These are phyloP conservation scores for Macrotis lagotis DNA, from an alignment of 2,113 vertebrate genomes.

Conservation along the genomic window DNA sequence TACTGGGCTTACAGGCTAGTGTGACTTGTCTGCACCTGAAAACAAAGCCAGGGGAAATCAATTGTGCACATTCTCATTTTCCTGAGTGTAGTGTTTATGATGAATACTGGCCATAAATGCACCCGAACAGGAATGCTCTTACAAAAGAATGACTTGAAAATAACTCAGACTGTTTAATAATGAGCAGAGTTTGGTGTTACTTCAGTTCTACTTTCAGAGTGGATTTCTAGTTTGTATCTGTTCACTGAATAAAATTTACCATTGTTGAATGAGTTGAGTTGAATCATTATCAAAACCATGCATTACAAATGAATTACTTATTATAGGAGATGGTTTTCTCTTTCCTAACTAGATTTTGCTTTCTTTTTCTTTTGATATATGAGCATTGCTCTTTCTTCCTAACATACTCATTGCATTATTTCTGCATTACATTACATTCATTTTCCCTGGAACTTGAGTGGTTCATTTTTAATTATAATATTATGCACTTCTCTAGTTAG, in stretches of 20 bases:
- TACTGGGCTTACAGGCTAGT: background rate
- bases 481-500: constrained; percentile 8
- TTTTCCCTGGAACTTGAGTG: constrained; percentile 57
- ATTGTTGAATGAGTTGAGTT: background rate
- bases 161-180: background rate
- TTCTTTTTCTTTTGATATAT: constrained; percentile 39
- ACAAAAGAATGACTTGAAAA: constrained; percentile 20
- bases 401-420: constrained; percentile 49
- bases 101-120: background rate
- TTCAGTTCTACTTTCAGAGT: constrained; percentile 26
- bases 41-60: constrained; percentile 17
- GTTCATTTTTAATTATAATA: constrained; percentile 35
- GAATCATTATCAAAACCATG: constrained; percentile 30
- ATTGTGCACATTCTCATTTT: constrained; percentile 13
- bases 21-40: constrained; percentile 21
- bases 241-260: constrained; percentile 17
- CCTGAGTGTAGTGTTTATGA: constrained; percentile 15
- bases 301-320: constrained; percentile 40
- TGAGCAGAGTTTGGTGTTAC: background rate
- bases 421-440: constrained; percentile 41
- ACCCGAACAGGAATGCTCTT: background rate
- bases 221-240: constrained; percentile 15
- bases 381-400: constrained; percentile 20
- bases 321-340: constrained; percentile 6
- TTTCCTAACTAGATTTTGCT: background rate